These are phyloP conservation scores for Crotophaga sulcirostris DNA, from an alignment of 2,113 vertebrate genomes.

Conservation along the genomic window DNA sequence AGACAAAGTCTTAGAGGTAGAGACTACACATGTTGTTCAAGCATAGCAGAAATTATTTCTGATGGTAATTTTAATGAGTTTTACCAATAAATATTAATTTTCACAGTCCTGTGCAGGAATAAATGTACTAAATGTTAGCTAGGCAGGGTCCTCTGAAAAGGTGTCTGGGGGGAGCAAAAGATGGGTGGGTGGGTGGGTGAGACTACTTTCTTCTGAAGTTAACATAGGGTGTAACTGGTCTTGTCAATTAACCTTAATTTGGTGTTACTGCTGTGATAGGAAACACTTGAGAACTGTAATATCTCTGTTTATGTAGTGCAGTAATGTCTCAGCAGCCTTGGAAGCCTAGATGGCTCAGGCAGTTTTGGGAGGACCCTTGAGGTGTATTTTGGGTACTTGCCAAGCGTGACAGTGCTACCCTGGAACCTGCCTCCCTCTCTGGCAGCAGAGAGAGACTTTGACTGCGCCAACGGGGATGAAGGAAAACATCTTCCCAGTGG, in stretches of 20 bases:
- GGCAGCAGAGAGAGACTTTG: background rate
- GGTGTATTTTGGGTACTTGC: background rate
- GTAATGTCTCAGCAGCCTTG: background rate
- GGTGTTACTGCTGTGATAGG: background rate
- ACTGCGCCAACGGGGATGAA: background rate
- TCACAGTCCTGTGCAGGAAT: background rate
- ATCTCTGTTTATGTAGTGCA: background rate
- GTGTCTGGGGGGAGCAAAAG: background rate
- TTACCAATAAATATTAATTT: background rate
- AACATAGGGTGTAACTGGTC: background rate
- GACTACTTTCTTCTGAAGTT: background rate
- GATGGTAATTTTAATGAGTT: background rate
- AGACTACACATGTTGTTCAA: accelerated
- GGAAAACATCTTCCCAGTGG: background rate
- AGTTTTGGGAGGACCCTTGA: background rate
- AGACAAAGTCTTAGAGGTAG: background rate
- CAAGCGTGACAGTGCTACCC: background rate
- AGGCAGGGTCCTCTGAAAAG: background rate
- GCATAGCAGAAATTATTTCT: background rate
- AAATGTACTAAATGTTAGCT: background rate
- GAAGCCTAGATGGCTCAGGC: background rate
- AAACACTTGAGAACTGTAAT: background rate
- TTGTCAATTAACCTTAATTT: conserved; percentile 1
- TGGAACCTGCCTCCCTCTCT: background rate
- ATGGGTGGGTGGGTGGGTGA: background rate